These are phyloP conservation scores for Spermophilus dauricus DNA, from an alignment of 2,113 vertebrate genomes.

Conservation along the genomic window DNA sequence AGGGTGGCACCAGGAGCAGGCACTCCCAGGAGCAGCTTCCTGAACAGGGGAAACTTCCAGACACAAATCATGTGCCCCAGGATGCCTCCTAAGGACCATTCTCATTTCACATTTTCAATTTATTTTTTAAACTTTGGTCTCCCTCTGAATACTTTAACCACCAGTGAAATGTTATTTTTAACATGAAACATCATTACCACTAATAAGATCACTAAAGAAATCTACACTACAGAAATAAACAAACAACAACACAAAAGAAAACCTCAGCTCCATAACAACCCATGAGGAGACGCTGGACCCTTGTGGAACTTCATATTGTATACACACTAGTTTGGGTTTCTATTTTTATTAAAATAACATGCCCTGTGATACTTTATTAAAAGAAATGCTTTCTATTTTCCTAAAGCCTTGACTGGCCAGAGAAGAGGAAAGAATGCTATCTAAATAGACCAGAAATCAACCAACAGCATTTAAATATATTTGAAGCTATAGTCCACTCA, in stretches of 20 bases:
- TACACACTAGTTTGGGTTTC: slow-evolving; percentile 11
- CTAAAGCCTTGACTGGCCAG: neutral
- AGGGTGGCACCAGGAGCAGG: neutral
- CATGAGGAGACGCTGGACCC: neutral
- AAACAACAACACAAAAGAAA: neutral
- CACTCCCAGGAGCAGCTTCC: slow-evolving; percentile 48
- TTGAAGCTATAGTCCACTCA: neutral
- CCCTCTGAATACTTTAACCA: neutral
- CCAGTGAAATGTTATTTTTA: neutral
- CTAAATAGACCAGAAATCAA: slow-evolving; percentile 21
- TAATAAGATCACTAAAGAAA: neutral
- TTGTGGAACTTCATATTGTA: neutral
- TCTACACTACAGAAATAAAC: neutral
- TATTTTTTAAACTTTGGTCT: neutral
- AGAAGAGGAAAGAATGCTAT: neutral
- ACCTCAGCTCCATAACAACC: neutral
- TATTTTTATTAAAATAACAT: slow-evolving; percentile 72
- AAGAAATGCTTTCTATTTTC: slow-evolving; percentile 53
- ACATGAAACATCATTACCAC: neutral
- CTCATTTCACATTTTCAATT: neutral
- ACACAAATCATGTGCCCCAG: neutral
- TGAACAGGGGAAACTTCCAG: neutral
- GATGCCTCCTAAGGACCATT: neutral
- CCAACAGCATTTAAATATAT: neutral
- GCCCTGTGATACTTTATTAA: neutral